Evolutionary conservation across 92 coral and sea anemone genomes (phyloP).

Genomic region (Micromussa lordhowensis): DNA sequence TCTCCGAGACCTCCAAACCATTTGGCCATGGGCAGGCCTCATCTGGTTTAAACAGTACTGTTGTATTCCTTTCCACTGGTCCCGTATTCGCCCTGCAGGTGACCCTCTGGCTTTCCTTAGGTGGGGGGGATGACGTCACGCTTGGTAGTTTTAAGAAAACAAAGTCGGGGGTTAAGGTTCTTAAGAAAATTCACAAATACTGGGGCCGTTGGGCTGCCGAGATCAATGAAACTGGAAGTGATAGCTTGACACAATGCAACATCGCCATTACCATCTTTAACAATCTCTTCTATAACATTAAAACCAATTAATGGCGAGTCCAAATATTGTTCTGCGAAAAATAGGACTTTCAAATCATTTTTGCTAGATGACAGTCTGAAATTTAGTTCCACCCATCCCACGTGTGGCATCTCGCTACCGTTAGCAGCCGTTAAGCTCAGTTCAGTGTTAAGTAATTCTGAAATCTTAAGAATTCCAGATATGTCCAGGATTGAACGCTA

Average conservation of each 20-base stretch:
- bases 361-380: constrained; percentile 52
- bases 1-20: constrained; percentile 53
- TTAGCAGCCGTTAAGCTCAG: constrained; percentile 30
- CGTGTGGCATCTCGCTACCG: constrained; percentile 32
- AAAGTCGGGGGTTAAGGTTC: constrained; percentile 10
- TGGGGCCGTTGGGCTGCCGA: constrained; percentile 13
- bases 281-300: constrained; percentile 36
- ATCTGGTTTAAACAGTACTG: constrained; percentile 66
- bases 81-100: constrained; percentile 55
- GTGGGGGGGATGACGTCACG: constrained; percentile 46
- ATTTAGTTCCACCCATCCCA: constrained; percentile 55
- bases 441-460: too few species aligned
- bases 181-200: constrained; percentile 31
- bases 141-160: constrained; percentile 27
- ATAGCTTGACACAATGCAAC: constrained; percentile 11
- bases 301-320: constrained; percentile 32
- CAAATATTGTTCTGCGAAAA: constrained; percentile 39
- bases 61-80: constrained; percentile 42
- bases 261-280: constrained; percentile 25
- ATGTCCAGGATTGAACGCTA: too few species aligned
- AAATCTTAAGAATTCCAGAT: too few species aligned
- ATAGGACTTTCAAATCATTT: constrained; percentile 20
- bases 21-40: constrained; percentile 45
- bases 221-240: constrained; percentile 19
- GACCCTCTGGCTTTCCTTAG: constrained; percentile 28